phyloP scores from a whole-genome alignment of 2,797 vertebrate species.

The Gallinago nigripennis region DNA sequence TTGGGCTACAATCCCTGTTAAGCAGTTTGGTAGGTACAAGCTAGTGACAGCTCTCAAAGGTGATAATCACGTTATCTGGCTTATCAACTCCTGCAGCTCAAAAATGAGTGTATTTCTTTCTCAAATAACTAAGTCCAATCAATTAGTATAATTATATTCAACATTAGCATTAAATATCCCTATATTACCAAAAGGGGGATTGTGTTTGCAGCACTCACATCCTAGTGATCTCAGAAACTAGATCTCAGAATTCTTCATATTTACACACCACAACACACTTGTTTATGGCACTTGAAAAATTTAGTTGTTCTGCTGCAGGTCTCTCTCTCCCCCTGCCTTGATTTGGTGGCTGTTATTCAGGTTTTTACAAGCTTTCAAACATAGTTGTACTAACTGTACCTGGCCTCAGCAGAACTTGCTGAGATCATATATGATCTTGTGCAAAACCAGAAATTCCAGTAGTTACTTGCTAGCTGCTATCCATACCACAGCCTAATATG shows the following conservation, averaged over 20 bases:
- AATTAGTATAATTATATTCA: neutral
- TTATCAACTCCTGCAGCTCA: neutral
- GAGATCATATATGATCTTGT: neutral
- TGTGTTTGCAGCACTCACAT: neutral
- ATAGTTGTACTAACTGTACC: neutral
- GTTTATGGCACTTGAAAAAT: neutral
- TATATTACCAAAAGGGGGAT: neutral
- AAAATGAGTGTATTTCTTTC: neutral
- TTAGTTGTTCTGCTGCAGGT: neutral
- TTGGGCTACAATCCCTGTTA: neutral
- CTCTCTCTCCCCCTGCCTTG: neutral
- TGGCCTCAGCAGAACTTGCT: neutral
- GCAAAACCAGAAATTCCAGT: neutral
- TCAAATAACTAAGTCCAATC: neutral
- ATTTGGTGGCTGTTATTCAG: neutral
- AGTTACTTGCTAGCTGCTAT: neutral
- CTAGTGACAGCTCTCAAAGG: neutral
- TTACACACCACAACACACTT: neutral
- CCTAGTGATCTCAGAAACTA: neutral
- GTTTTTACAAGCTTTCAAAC: neutral
- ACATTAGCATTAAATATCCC: neutral
- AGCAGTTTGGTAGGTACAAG: neutral
- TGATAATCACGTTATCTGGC: neutral
- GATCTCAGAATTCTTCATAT: neutral
- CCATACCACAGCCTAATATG: neutral